Percentiles rank a stretch among this genome's conserved stretches.
These are phyloP conservation scores for Serripes groenlandicus DNA, from an alignment of 2,888 invertebrate genomes.

Conservation along the genomic window DNA sequence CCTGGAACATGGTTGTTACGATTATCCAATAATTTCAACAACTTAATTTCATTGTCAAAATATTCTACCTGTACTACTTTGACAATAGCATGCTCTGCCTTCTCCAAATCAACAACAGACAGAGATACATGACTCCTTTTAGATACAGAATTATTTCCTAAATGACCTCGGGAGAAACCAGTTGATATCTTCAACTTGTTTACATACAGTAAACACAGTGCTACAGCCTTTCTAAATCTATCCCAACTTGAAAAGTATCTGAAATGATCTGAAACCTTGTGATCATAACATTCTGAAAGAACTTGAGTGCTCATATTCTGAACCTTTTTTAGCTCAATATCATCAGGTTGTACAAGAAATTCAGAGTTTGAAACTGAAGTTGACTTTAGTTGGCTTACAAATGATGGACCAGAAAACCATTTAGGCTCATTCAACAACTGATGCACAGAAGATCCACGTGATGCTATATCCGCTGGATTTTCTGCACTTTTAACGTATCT, in stretches of 20 bases:
- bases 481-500: conserved; percentile 52
- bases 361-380: neutral
- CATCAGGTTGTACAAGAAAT: neutral
- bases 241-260: conserved; percentile 46
- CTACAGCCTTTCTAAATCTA: conserved; percentile 18
- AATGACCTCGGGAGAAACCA: neutral
- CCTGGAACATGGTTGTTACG: neutral
- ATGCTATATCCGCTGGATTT: conserved; percentile 72
- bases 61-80: conserved; percentile 7
- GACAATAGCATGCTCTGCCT: conserved; percentile 27
- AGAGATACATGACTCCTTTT: neutral
- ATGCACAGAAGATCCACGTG: conserved; percentile 46
- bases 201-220: conserved; percentile 20
- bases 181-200: too few relatives aligned
- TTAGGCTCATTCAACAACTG: conserved; percentile 8
- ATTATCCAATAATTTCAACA: too few relatives aligned
- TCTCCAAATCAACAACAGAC: neutral
- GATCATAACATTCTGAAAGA: neutral
- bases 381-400: conserved; percentile 47
- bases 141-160: neutral
- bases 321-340: neutral
- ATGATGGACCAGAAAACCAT: conserved; percentile 57
- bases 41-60: conserved; percentile 8
- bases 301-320: neutral
- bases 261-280: conserved; percentile 8